phyloP scores from a whole-genome alignment of 2,113 vertebrate species.

The Pelodiscus sinensis region DNA sequence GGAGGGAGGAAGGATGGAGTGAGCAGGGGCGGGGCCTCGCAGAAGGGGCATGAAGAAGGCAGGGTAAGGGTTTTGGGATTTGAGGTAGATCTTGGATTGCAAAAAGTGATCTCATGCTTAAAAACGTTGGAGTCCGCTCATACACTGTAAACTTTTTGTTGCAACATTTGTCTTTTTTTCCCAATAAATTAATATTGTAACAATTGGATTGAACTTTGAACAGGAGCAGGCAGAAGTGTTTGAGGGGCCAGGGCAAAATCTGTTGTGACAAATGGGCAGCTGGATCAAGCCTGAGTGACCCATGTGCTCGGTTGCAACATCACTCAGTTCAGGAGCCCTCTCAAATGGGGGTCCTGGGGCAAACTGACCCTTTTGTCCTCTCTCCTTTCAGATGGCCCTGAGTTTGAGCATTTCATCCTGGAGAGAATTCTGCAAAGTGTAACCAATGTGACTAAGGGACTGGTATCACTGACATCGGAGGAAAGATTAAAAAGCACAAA shows the following conservation, averaged over 20 bases:
- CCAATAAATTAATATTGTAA: not conserved
- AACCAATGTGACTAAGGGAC: not conserved
- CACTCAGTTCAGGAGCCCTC: not conserved
- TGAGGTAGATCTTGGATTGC: too few species aligned
- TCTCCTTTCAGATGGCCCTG: not conserved
- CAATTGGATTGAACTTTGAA: not conserved
- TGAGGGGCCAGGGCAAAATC: not conserved
- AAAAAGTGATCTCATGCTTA: too few species aligned
- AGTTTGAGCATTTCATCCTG: not conserved
- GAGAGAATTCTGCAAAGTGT: not conserved
- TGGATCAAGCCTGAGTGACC: not conserved
- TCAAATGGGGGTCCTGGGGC: not conserved
- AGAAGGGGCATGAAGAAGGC: too few species aligned
- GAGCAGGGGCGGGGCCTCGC: too few species aligned
- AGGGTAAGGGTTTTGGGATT: too few species aligned
- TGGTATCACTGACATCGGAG: not conserved
- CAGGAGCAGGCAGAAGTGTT: not conserved
- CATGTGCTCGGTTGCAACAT: not conserved
- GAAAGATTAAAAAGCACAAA: not conserved
- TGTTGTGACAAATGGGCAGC: accelerated
- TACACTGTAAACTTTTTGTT: accelerated
- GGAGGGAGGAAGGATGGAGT: too few species aligned
- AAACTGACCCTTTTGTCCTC: not conserved
- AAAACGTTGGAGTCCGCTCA: too few species aligned
- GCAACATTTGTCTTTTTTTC: accelerated